Conservation (phyloP, 2,888 invertebrate genomes). For the Agrenia bidenticulata region DNA sequence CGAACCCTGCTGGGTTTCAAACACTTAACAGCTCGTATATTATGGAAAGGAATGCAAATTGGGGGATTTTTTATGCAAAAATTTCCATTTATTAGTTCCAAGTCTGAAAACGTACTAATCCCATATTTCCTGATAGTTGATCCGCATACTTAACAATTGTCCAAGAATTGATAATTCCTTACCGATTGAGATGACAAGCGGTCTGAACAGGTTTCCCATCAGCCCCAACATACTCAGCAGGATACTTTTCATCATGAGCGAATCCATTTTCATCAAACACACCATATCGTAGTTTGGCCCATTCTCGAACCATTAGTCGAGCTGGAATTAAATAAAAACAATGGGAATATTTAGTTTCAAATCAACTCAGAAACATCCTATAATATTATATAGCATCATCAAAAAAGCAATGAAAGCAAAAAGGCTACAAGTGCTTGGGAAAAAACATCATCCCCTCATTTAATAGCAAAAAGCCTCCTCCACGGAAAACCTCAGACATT, state of each 20-base stretch:
- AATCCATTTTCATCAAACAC: constrained; percentile 58
- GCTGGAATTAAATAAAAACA: constrained; percentile 41
- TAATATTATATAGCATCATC: background rate
- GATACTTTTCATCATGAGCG: constrained; percentile 54
- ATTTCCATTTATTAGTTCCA: background rate
- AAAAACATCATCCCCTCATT: constrained; percentile 8
- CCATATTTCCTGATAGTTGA: background rate
- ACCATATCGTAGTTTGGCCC: constrained; percentile 58
- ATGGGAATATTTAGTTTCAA: background rate
- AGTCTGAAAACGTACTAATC: background rate
- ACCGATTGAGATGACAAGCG: constrained; percentile 52
- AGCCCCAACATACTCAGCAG: constrained; percentile 50
- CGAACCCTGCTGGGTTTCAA: constrained; percentile 6
- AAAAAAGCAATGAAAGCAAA: background rate
- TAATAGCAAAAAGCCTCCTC: background rate
- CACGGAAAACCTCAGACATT: background rate
- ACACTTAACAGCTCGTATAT: constrained; percentile 4
- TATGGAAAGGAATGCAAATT: constrained; percentile 8
- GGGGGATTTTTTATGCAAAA: background rate
- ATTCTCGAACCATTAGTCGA: constrained; percentile 54
- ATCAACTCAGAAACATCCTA: background rate
- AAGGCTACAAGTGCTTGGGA: constrained; percentile 13
- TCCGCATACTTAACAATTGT: background rate
- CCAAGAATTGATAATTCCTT: constrained; percentile 16
- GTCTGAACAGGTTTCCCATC: constrained; percentile 50